Base-by-base conservation (phyloP, 2,888 invertebrate species). In the Eupithecia exiguata region DNA sequence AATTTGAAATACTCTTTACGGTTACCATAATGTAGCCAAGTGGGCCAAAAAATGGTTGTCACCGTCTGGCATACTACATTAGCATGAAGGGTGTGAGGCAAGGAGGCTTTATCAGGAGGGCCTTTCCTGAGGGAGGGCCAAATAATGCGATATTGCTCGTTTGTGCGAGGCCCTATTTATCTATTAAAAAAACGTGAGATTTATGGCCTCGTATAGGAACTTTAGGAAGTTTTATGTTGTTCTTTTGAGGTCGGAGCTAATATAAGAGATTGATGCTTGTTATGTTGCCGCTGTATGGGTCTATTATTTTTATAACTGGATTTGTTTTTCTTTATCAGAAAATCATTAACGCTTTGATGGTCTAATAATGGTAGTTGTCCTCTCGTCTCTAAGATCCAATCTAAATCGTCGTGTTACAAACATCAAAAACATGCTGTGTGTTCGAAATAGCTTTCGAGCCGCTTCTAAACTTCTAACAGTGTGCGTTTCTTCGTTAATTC, bases 81-180 rank as follows among this genome's bases (percentile, higher is more conserved):
- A 94, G 92, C 92, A 93, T 94, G 92, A 90, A 91, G 92, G 91
- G 93, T 93, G 93, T 92, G 93, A 92, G 94, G 92, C 84, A 87
- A 90, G 93, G 92, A 90, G 93, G 92, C 87, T 92, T 93, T 94
- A 94, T 94, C 94, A 93, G 90, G 88, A 93, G 93, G 92, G 92
- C 93, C 94, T 92, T 94, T 94, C 93, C 93, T 92, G 92, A 91
- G 93, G 93, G 94, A 92, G 94, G 91, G 87, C 92, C 93, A 92
- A 93, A 94, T 94, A 94, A 94, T 94, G 93, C 88, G 93, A 94
- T 94, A 94, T 94, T 94, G 93, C 94, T 94, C 94, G 94, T 94
- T 94, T 94, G 92, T 91, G 93, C 92, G 91, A 92, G 92, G 92
- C 89, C 92, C 94, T 94, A 94, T 94, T 94, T 94, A 94, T 94